Percentiles rank a stretch among this genome's conserved stretches.
Evolutionary conservation across 1,140 invertebrate species (phyloP).

Genomic region (Belonocnema kinseyi): DNA sequence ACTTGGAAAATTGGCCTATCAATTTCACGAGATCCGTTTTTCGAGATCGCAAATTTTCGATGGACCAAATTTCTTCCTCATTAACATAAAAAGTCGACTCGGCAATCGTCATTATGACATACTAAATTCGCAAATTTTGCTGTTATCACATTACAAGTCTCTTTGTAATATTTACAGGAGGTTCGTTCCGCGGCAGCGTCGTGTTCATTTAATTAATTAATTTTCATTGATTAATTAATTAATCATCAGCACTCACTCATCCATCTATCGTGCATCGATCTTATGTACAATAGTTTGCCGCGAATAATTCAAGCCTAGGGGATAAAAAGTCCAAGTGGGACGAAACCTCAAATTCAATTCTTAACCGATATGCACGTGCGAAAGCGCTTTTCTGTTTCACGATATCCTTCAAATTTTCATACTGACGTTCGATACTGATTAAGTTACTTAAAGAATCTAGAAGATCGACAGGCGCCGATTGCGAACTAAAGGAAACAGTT

Average conservation of each 20-base stretch:
- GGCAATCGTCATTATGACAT: slow-evolving; percentile 25
- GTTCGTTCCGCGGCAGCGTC: slow-evolving; percentile 30
- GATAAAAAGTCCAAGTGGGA: slow-evolving; percentile 28
- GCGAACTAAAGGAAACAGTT: slow-evolving; percentile 60
- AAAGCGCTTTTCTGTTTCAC: slow-evolving; percentile 60
- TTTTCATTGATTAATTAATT: too few relatives aligned
- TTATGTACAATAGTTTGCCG: slow-evolving; percentile 26
- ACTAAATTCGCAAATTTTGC: slow-evolving; percentile 28
- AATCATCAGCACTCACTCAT: not conserved
- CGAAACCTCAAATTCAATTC: slow-evolving; percentile 37
- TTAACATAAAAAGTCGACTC: not conserved
- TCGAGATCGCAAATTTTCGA: not conserved
- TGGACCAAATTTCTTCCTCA: slow-evolving; percentile 1
- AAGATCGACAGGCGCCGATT: slow-evolving; percentile 57
- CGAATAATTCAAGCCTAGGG: slow-evolving; percentile 29
- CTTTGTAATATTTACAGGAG: slow-evolving; percentile 10
- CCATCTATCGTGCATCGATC: slow-evolving; percentile 30
- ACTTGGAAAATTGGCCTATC: slow-evolving; percentile 30
- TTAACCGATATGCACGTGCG: slow-evolving; percentile 62
- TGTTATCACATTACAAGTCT: slow-evolving; percentile 29
- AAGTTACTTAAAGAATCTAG: slow-evolving; percentile 65
- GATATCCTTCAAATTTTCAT: slow-evolving; percentile 54
- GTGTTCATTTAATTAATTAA: not conserved
- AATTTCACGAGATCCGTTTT: not conserved
- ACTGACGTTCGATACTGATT: slow-evolving; percentile 74